phyloP scores from a whole-genome alignment of 2,797 vertebrate genomes.

The Microctenopoma lineatum region DNA sequence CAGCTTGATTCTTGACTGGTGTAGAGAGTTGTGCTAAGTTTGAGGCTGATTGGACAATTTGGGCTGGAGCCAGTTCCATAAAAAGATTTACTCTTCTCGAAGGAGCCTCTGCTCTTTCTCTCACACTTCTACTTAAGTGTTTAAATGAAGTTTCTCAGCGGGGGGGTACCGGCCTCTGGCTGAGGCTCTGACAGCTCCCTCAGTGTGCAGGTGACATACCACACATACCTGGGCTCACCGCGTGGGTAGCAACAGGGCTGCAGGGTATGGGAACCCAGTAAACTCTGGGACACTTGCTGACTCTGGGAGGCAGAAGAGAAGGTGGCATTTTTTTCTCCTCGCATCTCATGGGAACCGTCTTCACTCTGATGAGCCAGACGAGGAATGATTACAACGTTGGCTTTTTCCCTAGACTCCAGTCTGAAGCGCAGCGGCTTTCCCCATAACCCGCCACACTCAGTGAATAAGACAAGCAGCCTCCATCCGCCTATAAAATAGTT shows the following conservation, averaged over 20 bases:
- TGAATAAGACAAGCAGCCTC: slow-evolving; percentile 48
- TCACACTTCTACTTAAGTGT: slow-evolving; percentile 39
- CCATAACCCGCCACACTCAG: slow-evolving; percentile 41
- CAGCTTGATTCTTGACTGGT: slow-evolving; percentile 26
- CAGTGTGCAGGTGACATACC: slow-evolving; percentile 73
- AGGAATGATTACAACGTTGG: slow-evolving; percentile 40
- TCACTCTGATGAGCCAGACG: slow-evolving; percentile 28
- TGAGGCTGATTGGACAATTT: slow-evolving; percentile 35
- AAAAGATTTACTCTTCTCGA: slow-evolving; percentile 41
- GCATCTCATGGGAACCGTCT: slow-evolving; percentile 59
- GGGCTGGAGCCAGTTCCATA: slow-evolving; percentile 37
- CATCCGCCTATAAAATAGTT: slow-evolving; percentile 65
- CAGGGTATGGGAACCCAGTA: slow-evolving; percentile 65
- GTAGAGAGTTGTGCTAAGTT: slow-evolving; percentile 22
- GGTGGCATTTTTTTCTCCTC: slow-evolving; percentile 21
- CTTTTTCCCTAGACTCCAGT: slow-evolving; percentile 44
- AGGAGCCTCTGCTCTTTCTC: slow-evolving; percentile 17
- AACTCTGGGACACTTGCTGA: slow-evolving; percentile 21
- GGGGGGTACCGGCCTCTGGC: slow-evolving; percentile 39
- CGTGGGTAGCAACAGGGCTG: slow-evolving; percentile 59
- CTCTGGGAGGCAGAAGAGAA: slow-evolving; percentile 24
- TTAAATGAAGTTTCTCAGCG: slow-evolving; percentile 61
- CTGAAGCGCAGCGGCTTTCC: slow-evolving; percentile 41
- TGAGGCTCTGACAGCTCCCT: slow-evolving; percentile 39
- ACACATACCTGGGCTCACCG: slow-evolving; percentile 67